Percentiles rank a stretch among this genome's conserved stretches.
Evolutionary conservation across 2,888 invertebrate genomes (phyloP).

Genomic region (Mesoligia furuncula): DNA sequence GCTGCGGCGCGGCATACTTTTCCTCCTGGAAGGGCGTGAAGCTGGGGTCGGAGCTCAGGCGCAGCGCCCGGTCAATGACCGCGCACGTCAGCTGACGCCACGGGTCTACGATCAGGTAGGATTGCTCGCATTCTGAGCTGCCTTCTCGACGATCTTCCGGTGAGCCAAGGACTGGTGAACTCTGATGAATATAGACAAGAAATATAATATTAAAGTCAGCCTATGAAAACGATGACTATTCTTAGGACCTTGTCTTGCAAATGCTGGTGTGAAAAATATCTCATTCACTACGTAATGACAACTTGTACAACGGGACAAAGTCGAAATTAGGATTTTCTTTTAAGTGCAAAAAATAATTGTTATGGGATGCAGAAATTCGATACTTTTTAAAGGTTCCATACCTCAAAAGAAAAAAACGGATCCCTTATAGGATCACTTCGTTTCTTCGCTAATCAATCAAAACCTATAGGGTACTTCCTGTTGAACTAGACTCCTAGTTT

Average conservation of each 20-base stretch:
- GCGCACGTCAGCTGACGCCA: conserved; percentile 79
- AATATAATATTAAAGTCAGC: too few species aligned
- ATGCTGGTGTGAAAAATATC: not conserved
- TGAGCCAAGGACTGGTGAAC: conserved; percentile 42
- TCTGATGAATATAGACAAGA: conserved; percentile 40
- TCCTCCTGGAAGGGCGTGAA: conserved; percentile 75
- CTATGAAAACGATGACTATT: not conserved
- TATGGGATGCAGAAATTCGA: not conserved
- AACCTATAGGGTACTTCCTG: too few species aligned
- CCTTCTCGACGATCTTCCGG: conserved; percentile 20
- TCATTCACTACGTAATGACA: too few species aligned
- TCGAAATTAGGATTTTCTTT: too few species aligned
- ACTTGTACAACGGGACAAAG: too few species aligned
- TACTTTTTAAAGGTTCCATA: too few species aligned
- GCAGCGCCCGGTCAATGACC: conserved; percentile 77
- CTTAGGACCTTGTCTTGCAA: not conserved
- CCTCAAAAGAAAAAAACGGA: too few species aligned
- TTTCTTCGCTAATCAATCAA: too few species aligned
- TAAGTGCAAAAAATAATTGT: not conserved
- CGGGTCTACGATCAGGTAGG: conserved; percentile 80
- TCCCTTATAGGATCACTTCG: too few species aligned
- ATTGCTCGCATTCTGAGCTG: conserved; percentile 27
- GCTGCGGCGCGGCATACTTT: conserved; percentile 48
- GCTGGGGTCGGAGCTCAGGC: conserved; percentile 70
- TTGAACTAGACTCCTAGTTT: too few species aligned